These are phyloP conservation scores for Notiomystis cincta DNA, from an alignment of 2,113 vertebrate species.

Conservation along the genomic window DNA sequence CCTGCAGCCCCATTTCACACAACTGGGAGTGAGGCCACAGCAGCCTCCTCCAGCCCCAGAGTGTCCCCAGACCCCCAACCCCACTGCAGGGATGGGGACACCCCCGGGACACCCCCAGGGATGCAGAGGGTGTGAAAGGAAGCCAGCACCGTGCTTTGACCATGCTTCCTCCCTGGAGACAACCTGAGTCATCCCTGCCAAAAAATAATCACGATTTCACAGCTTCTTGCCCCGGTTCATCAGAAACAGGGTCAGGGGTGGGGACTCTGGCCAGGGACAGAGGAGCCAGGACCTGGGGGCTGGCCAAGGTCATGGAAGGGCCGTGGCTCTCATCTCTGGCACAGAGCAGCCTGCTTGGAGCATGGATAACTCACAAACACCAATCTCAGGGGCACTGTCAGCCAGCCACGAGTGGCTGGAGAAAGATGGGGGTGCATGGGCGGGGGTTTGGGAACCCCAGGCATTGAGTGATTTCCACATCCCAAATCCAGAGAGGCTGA, in stretches of 20 bases:
- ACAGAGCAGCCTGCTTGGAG: background rate
- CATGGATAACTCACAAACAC: background rate
- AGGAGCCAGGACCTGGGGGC: background rate
- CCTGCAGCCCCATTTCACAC: fast-evolving
- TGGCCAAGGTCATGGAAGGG: background rate
- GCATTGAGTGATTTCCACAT: fast-evolving
- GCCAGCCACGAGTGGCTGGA: fast-evolving
- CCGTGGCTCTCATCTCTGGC: background rate
- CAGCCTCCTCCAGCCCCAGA: background rate
- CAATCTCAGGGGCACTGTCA: background rate
- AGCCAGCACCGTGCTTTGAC: background rate
- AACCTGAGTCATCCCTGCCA: fast-evolving
- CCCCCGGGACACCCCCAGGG: background rate
- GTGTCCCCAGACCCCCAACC: background rate
- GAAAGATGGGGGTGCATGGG: fast-evolving
- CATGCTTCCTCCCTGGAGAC: fast-evolving
- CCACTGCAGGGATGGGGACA: background rate
- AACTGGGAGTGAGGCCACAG: fast-evolving
- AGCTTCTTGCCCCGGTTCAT: background rate
- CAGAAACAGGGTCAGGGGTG: background rate
- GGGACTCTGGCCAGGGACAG: background rate
- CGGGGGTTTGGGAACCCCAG: background rate
- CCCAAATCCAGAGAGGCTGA: background rate
- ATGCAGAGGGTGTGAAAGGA: background rate
- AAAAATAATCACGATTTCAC: background rate